These are phyloP conservation scores for Enteromius trimaculatus DNA, from an alignment of 2,797 vertebrate genomes.

Conservation along the genomic window DNA sequence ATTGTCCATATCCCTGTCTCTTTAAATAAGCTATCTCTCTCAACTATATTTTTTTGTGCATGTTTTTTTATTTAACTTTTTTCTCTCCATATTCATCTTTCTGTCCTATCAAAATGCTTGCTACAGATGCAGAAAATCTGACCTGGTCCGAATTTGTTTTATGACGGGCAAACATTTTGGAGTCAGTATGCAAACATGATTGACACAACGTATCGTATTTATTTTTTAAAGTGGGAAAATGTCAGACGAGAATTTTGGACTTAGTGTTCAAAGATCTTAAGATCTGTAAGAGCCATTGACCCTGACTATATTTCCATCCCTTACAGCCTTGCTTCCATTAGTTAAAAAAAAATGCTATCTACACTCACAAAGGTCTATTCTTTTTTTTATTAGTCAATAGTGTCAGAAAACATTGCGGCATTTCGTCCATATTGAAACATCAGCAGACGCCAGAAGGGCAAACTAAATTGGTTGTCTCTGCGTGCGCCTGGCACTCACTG, in stretches of 20 bases:
- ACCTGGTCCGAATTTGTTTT: too few relatives aligned
- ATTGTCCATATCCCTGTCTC: background rate
- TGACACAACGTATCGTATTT: too few relatives aligned
- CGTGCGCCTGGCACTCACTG: slow-evolving; percentile 67
- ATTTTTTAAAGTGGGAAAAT: too few relatives aligned
- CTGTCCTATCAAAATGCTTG: too few relatives aligned
- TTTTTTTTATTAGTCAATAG: slow-evolving; percentile 5
- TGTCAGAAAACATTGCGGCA: slow-evolving; percentile 13
- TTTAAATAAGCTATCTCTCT: background rate
- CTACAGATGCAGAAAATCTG: too few relatives aligned
- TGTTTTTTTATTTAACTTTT: too few relatives aligned
- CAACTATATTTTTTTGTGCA: background rate
- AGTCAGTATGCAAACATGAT: too few relatives aligned
- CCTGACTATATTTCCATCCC: background rate
- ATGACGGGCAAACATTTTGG: too few relatives aligned
- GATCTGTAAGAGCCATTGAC: background rate
- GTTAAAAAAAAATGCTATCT: background rate
- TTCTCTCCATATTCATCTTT: too few relatives aligned
- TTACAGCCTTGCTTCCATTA: background rate
- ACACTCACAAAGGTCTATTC: background rate
- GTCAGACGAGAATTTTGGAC: too few relatives aligned
- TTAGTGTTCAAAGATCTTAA: too few relatives aligned
- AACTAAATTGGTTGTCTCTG: slow-evolving; percentile 68
- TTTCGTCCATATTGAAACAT: slow-evolving; percentile 62
- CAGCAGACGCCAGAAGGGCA: slow-evolving; percentile 64